phyloP scores from a whole-genome alignment of 2,797 vertebrate species.

The Mormyrus hasselquistii region DNA sequence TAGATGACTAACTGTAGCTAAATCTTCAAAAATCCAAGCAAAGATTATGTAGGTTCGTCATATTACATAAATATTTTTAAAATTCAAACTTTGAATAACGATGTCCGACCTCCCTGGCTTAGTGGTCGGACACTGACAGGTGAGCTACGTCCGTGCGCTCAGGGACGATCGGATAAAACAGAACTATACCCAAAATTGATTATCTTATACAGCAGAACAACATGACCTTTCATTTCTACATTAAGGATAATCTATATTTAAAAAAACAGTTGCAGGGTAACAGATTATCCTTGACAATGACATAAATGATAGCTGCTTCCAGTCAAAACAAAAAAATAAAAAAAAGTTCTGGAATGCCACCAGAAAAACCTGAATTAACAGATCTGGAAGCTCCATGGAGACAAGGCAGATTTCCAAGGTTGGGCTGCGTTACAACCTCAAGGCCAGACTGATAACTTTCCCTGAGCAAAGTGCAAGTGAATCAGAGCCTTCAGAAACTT shows the following conservation, averaged over 20 bases:
- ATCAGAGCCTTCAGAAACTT: background rate
- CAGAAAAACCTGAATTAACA: background rate
- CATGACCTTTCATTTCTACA: background rate
- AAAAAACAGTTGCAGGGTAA: background rate
- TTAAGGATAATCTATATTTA: background rate
- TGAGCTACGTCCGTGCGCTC: background rate
- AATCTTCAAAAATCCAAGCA: background rate
- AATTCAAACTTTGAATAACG: background rate
- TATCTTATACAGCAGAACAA: background rate
- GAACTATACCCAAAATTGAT: background rate
- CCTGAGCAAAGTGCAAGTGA: slow-evolving; percentile 13
- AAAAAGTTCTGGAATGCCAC: background rate
- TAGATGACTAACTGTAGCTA: background rate
- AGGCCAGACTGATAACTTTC: slow-evolving; percentile 25
- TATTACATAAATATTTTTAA: background rate
- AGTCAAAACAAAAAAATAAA: background rate
- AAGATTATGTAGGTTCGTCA: background rate
- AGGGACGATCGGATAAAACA: background rate
- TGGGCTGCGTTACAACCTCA: slow-evolving; percentile 25
- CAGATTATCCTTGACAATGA: background rate
- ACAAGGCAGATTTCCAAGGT: slow-evolving; percentile 32
- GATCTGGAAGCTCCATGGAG: background rate
- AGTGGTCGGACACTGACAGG: background rate
- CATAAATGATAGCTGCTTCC: background rate
- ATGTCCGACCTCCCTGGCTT: background rate